Percentiles rank a stretch among this genome's conserved stretches.
Evolutionary conservation across 2,113 vertebrate genomes (phyloP).

Genomic region (Periophthalmodon schlosseri): DNA sequence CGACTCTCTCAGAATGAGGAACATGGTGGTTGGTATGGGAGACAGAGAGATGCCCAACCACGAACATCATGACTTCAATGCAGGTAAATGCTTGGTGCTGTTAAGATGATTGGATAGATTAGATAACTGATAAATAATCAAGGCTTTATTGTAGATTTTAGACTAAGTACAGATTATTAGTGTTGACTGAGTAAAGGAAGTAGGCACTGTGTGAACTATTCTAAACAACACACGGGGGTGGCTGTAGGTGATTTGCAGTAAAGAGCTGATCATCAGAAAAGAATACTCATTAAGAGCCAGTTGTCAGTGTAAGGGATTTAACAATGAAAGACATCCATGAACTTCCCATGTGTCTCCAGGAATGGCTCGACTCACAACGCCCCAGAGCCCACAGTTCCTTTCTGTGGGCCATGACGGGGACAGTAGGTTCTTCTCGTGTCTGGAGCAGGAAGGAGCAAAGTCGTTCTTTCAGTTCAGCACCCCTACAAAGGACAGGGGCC

Average conservation of each 20-base stretch:
- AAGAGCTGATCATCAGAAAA: slow-evolving; percentile 19
- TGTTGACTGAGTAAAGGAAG: slow-evolving; percentile 26
- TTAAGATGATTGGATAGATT: neutral
- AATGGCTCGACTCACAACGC: slow-evolving; percentile 41
- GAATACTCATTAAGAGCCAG: slow-evolving; percentile 33
- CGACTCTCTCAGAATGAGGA: slow-evolving; percentile 84
- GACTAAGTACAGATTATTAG: neutral
- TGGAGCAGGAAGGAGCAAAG: slow-evolving; percentile 64
- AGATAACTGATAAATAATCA: slow-evolving; percentile 1
- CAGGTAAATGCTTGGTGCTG: slow-evolving; percentile 43
- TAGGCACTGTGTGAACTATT: slow-evolving; percentile 13
- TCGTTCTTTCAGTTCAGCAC: slow-evolving; percentile 76
- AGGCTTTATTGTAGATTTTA: neutral
- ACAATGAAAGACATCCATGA: slow-evolving; percentile 50
- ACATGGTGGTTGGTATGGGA: slow-evolving; percentile 75
- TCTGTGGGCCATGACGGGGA: slow-evolving; percentile 48
- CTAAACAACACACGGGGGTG: neutral
- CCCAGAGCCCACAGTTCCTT: slow-evolving; percentile 60
- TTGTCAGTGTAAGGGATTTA: slow-evolving; percentile 45
- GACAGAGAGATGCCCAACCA: slow-evolving; percentile 51
- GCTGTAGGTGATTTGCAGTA: slow-evolving; percentile 25
- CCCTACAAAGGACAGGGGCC: slow-evolving; percentile 49
- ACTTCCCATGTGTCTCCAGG: slow-evolving; percentile 48
- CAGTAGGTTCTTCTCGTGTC: slow-evolving; percentile 61
- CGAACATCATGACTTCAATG: slow-evolving; percentile 30